phyloP scores from a whole-genome alignment of 2,888 invertebrate species.

The Dolichomitus sp. region DNA sequence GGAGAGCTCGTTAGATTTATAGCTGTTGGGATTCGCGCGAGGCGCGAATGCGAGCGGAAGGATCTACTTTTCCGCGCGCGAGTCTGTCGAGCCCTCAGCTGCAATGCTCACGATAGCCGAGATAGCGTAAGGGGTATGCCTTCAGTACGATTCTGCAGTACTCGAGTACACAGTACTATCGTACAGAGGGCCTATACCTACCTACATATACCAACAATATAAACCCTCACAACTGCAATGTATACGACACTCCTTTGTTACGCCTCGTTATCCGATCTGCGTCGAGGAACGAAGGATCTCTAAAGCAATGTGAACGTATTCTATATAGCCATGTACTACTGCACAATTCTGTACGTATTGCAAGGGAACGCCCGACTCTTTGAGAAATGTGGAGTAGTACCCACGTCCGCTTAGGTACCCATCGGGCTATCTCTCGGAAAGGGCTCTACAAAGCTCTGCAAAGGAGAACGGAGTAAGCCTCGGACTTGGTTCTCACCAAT shows the following conservation, averaged over 20 bases:
- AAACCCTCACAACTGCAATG: slow-evolving; percentile 60
- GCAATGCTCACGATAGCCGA: slow-evolving; percentile 64
- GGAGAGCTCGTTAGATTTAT: slow-evolving; percentile 81
- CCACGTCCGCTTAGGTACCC: slow-evolving; percentile 59
- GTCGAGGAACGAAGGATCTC: slow-evolving; percentile 76
- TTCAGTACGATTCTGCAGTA: slow-evolving; percentile 60
- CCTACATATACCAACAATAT: slow-evolving; percentile 52
- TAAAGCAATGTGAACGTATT: slow-evolving; percentile 64
- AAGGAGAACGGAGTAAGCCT: slow-evolving; percentile 25
- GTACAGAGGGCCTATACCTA: slow-evolving; percentile 35
- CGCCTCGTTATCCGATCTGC: slow-evolving; percentile 80
- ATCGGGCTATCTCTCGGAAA: slow-evolving; percentile 54
- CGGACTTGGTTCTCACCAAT: slow-evolving; percentile 46
- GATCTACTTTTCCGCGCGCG: slow-evolving; percentile 79
- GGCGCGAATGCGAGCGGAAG: slow-evolving; percentile 62
- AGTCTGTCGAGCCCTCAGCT: slow-evolving; percentile 58
- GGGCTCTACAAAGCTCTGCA: slow-evolving; percentile 35
- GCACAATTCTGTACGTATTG: slow-evolving; percentile 38
- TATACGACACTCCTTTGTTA: slow-evolving; percentile 81
- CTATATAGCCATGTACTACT: slow-evolving; percentile 4
- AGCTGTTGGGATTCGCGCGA: slow-evolving; percentile 75
- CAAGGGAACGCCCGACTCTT: slow-evolving; percentile 35
- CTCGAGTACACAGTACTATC: slow-evolving; percentile 66
- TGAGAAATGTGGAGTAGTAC: slow-evolving; percentile 61
- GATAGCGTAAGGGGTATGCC: slow-evolving; percentile 59